Evolutionary conservation across 2,113 vertebrate genomes (phyloP).

Genomic region (Phaethon lepturus): DNA sequence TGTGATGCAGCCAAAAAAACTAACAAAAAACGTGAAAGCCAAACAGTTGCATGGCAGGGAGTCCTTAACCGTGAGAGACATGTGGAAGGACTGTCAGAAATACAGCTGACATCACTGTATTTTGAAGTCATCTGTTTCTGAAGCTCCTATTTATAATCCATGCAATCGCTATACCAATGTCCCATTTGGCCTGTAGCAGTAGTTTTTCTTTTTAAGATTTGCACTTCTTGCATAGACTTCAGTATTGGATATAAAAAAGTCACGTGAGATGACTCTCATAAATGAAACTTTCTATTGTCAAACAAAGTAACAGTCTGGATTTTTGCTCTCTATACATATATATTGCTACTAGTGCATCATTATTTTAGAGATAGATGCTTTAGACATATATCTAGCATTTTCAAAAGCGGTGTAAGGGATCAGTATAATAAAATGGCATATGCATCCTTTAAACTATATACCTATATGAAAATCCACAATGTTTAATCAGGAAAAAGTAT

Average conservation of each 20-base stretch:
- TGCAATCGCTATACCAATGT: not conserved
- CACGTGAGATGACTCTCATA: accelerated
- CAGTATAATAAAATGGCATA: not conserved
- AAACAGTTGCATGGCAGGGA: not conserved
- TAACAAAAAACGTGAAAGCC: not conserved
- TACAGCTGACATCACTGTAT: not conserved
- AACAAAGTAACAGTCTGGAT: not conserved
- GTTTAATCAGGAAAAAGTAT: not conserved
- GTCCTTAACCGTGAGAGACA: not conserved
- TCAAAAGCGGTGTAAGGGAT: not conserved
- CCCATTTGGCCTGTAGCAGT: not conserved
- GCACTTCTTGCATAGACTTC: not conserved
- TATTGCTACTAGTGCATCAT: not conserved
- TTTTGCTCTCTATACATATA: not conserved
- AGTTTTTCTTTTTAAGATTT: not conserved
- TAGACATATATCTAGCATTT: not conserved
- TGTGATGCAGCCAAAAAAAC: not conserved
- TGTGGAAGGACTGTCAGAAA: not conserved
- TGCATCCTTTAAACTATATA: not conserved
- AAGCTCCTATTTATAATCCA: not conserved
- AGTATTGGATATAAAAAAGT: not conserved
- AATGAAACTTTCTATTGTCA: not conserved
- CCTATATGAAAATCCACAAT: not conserved
- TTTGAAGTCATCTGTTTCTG: not conserved
- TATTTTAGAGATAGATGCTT: not conserved